phyloP scores from a whole-genome alignment of 2,113 vertebrate genomes.

The Ceyx melanurus region DNA sequence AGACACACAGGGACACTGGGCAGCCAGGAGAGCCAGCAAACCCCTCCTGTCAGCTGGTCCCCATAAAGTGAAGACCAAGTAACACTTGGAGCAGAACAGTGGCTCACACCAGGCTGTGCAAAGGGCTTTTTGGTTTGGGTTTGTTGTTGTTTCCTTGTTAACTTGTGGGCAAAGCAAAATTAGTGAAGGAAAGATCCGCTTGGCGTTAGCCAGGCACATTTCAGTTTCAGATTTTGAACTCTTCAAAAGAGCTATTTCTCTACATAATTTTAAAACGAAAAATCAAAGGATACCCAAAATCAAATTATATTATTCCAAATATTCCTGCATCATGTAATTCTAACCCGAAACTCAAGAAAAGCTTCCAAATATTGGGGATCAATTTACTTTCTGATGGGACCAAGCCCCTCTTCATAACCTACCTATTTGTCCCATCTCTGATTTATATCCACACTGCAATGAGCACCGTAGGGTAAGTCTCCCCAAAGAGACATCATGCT shows the following conservation, averaged over 20 bases:
- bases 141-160: slow-evolving; percentile 7
- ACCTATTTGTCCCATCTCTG: neutral
- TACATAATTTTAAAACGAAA: neutral
- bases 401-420: neutral
- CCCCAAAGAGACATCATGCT: neutral
- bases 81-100: neutral
- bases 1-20: neutral
- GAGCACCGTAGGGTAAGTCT: fast-evolving
- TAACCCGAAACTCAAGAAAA: neutral
- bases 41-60: neutral
- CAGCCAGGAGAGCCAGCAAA: neutral
- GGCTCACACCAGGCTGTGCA: neutral
- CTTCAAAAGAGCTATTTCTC: neutral
- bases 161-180: neutral
- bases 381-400: neutral
- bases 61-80: neutral
- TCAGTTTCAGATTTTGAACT: neutral
- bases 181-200: neutral
- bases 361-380: neutral
- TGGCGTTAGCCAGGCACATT: neutral
- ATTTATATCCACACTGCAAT: neutral
- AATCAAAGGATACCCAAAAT: neutral
- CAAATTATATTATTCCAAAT: neutral
- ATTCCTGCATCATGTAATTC: neutral
- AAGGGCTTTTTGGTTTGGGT: neutral